Conservation (phyloP, 2,888 invertebrate species). For the Anaspis maculata region DNA sequence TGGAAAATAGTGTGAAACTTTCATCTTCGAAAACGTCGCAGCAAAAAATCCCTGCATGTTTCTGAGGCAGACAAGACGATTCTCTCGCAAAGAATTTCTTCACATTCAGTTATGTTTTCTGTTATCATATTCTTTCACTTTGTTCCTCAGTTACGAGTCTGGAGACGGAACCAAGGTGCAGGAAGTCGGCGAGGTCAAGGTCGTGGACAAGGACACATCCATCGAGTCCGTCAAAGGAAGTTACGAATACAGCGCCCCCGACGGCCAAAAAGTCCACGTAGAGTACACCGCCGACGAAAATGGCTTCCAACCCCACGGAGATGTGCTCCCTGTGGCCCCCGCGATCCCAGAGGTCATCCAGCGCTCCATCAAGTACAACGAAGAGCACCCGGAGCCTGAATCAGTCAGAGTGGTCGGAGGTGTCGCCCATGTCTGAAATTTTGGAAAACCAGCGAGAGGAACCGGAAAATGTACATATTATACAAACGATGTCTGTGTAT, state of each 20-base stretch:
- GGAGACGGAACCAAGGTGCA: conserved; percentile 5
- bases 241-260: conserved; percentile 32
- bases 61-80: no score
- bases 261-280: conserved; percentile 23
- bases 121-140: no score
- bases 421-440: not conserved
- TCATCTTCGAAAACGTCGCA: no score
- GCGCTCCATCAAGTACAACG: conserved; percentile 51
- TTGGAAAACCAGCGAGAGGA: not conserved
- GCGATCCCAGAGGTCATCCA: conserved; percentile 41
- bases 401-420: not conserved
- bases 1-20: no score
- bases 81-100: no score
- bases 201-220: conserved; percentile 22
- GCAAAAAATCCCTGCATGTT: no score
- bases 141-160: conserved; percentile 2
- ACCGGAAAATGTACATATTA: not conserved
- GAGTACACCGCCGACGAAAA: conserved; percentile 30
- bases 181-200: conserved; percentile 3
- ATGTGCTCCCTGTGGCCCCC: conserved; percentile 21
- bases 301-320: conserved; percentile 29
- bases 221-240: conserved; percentile 39
- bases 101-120: no score
- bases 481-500: no score
- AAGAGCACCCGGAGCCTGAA: conserved; percentile 34